These are phyloP conservation scores for Gibbula magus DNA, from an alignment of 2,888 invertebrate species.

Conservation along the genomic window DNA sequence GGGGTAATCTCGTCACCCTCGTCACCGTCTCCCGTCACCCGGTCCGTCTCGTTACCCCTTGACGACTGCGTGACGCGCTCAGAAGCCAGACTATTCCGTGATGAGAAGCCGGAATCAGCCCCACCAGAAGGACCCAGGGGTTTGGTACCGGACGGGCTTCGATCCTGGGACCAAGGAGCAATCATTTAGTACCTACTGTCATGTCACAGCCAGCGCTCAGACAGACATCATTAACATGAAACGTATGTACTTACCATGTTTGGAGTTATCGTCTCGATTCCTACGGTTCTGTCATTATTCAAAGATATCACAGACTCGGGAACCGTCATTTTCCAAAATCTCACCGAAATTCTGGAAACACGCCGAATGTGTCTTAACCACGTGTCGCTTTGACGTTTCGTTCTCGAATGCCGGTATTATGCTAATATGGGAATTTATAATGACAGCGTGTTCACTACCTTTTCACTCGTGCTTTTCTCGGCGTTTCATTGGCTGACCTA, in stretches of 20 bases:
- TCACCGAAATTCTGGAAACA: not conserved
- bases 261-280: not conserved
- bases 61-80: not conserved
- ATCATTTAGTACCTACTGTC: not conserved
- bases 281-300: not conserved
- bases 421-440: conserved; percentile 1
- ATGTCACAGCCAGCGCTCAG: not conserved
- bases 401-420: not conserved
- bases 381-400: not conserved
- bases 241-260: no score
- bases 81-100: not conserved
- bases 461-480: not conserved
- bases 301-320: not conserved
- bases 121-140: not conserved
- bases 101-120: not conserved
- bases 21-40: not conserved
- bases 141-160: not conserved
- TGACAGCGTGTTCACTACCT: not conserved
- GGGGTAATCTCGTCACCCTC: no score
- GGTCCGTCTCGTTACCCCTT: not conserved
- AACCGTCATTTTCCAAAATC: not conserved
- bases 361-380: not conserved
- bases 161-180: not conserved
- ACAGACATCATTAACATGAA: no score
- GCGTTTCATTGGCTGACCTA: not conserved